phyloP scores from a whole-genome alignment of 2,888 invertebrate species.

The Bhutanitis thaidina region DNA sequence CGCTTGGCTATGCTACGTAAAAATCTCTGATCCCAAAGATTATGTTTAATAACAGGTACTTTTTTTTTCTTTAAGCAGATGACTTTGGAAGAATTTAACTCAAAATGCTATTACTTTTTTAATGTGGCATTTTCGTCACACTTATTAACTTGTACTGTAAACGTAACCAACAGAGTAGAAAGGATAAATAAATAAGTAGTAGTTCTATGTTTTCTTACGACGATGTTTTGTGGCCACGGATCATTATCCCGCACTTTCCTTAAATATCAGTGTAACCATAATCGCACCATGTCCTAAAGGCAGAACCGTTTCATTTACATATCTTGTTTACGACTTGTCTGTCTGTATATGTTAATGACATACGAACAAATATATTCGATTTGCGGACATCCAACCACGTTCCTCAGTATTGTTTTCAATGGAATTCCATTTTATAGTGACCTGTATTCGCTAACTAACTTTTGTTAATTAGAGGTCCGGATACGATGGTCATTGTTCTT shows the following conservation, averaged over 20 bases:
- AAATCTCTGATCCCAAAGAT: too few species aligned
- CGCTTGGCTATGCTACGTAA: too few species aligned
- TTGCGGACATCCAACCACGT: constrained; percentile 39
- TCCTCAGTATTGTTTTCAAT: constrained; percentile 51
- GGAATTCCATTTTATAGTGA: constrained; percentile 33
- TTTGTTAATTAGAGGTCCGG: constrained; percentile 30
- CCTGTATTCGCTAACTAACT: constrained; percentile 17
- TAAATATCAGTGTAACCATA: constrained; percentile 39
- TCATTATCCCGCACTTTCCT: constrained; percentile 22
- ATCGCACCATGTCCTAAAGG: constrained; percentile 34
- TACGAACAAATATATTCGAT: constrained; percentile 61
- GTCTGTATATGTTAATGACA: constrained; percentile 63
- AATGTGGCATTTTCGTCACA: too few species aligned
- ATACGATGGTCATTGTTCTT: constrained; percentile 31
- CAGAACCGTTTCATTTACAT: constrained; percentile 58
- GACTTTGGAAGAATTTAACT: too few species aligned
- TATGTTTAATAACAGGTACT: too few species aligned
- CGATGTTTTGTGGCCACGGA: neutral
- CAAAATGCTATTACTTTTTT: too few species aligned
- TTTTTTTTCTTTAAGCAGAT: too few species aligned
- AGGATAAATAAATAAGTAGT: too few species aligned
- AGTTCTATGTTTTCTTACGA: too few species aligned
- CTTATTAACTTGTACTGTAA: too few species aligned
- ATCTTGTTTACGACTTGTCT: constrained; percentile 62
- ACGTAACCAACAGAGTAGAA: too few species aligned